Percentiles rank a stretch among this genome's conserved stretches.
phyloP scores from a whole-genome alignment of 1,140 invertebrate species.

The Atta cephalotes region DNA sequence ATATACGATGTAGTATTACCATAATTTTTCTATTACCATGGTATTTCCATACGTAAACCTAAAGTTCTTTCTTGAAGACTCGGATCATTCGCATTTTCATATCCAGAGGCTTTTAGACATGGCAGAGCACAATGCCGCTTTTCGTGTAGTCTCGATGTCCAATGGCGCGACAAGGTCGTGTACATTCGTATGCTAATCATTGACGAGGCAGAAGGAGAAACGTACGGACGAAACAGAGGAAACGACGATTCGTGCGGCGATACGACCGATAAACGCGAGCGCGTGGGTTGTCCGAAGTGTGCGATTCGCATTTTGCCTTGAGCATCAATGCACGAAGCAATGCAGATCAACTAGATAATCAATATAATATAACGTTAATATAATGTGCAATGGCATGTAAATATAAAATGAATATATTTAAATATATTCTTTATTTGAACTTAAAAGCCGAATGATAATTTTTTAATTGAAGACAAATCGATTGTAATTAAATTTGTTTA shows the following conservation, averaged over 20 bases:
- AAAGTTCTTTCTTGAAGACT: neutral
- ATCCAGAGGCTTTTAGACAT: neutral
- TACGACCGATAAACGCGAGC: conserved; percentile 73
- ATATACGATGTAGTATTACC: neutral
- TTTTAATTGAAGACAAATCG: neutral
- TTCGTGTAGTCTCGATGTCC: conserved; percentile 63
- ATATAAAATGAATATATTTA: neutral
- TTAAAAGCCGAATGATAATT: neutral
- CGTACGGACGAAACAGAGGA: conserved; percentile 68
- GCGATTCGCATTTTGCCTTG: conserved; percentile 10
- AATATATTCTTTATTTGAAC: neutral
- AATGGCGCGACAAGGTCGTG: conserved; percentile 81
- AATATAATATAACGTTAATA: neutral
- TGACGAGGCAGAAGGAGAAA: conserved; percentile 64
- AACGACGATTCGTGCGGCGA: conserved; percentile 74
- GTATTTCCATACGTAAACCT: neutral
- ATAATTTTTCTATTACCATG: conserved; percentile 5
- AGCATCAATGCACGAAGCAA: neutral
- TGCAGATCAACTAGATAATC: neutral
- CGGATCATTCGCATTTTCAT: conserved; percentile 49
- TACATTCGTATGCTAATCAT: conserved; percentile 83
- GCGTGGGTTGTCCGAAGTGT: conserved; percentile 64
- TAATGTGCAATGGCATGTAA: neutral
- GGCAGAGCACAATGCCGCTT: conserved; percentile 43
- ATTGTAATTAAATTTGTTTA: neutral